Evolutionary conservation across 2,888 invertebrate genomes (phyloP).

Genomic region (Polymixis flavicincta): DNA sequence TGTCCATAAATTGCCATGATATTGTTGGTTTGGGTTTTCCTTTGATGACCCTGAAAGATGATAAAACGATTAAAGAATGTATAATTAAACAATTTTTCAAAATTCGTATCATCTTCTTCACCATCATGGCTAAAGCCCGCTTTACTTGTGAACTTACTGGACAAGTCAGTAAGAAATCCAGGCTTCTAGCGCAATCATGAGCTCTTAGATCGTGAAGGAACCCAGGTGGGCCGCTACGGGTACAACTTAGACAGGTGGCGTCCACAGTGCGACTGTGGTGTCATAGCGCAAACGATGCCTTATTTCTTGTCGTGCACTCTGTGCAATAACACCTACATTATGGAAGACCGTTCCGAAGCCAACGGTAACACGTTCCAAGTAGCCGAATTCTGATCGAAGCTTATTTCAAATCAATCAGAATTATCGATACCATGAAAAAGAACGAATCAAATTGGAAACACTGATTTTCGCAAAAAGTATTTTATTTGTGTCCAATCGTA

Average conservation of each 20-base stretch:
- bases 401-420: not conserved
- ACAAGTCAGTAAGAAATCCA: not conserved
- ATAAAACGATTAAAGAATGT: not conserved
- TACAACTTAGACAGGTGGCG: no score
- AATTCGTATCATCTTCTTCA: not conserved
- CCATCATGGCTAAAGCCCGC: not conserved
- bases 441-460: no score
- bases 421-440: no score
- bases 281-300: no score
- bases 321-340: not conserved
- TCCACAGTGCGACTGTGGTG: no score
- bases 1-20: conserved; percentile 40
- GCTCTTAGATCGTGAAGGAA: no score
- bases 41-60: conserved; percentile 21
- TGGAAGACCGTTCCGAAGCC: not conserved
- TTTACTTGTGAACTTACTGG: not conserved
- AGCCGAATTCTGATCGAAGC: no score
- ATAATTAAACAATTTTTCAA: not conserved
- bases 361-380: not conserved
- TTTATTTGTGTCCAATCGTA: not conserved
- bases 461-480: no score
- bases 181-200: not conserved
- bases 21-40: conserved; percentile 48
- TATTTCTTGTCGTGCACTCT: not conserved
- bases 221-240: no score